A percentile compares a stretch with the other conserved stretches of the same genome.
Conservation (phyloP, 2,888 invertebrate species). For the Loripinus fragilis region DNA sequence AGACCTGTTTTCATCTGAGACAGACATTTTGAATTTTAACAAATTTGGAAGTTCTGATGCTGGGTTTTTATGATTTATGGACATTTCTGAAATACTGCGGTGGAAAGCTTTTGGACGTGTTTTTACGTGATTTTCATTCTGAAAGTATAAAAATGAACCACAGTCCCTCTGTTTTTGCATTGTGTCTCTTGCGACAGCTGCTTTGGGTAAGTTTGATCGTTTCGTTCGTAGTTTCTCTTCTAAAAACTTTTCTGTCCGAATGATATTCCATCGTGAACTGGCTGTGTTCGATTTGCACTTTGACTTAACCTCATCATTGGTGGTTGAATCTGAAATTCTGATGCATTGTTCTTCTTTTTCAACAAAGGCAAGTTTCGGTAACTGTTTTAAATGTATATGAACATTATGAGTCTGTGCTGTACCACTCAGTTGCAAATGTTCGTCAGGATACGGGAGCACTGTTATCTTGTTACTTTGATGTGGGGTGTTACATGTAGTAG, state of each 20-base stretch:
- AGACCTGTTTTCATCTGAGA: slow-evolving; percentile 34
- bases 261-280: slow-evolving; percentile 23
- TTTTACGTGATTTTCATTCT: slow-evolving; percentile 23
- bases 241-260: slow-evolving; percentile 24
- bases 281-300: not conserved
- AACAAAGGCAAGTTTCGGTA: not conserved
- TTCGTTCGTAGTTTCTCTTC: slow-evolving; percentile 21
- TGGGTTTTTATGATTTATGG: slow-evolving; percentile 36
- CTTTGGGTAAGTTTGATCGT: slow-evolving; percentile 8
- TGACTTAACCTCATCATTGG: not conserved
- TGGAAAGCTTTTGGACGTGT: not conserved
- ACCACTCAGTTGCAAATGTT: not conserved
- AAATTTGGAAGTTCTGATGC: slow-evolving; percentile 34
- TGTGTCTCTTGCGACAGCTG: slow-evolving; percentile 31
- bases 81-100: not conserved
- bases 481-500: not conserved
- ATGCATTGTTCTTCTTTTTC: not conserved
- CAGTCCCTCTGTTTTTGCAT: slow-evolving; percentile 43
- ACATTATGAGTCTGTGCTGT: not conserved
- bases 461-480: not conserved
- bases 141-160: slow-evolving; percentile 60
- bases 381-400: not conserved
- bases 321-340: not conserved
- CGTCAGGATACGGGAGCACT: not conserved
- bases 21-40: slow-evolving; percentile 45